phyloP scores from a whole-genome alignment of 2,113 vertebrate species.

The Electrona antarctica region DNA sequence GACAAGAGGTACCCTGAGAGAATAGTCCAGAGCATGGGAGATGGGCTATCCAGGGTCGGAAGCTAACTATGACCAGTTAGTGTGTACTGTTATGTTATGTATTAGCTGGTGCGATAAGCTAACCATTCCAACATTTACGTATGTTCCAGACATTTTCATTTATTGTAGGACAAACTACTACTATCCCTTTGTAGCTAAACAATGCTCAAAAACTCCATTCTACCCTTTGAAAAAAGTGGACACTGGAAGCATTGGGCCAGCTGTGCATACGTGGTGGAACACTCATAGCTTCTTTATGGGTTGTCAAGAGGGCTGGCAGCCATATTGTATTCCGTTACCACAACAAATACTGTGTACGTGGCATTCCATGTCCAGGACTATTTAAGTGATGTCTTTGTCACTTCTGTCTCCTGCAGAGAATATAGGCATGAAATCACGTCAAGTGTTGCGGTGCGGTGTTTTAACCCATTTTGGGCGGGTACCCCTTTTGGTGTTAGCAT shows the following conservation, averaged over 20 bases:
- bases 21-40: too few relatives aligned
- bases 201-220: conserved; percentile 5
- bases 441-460: not conserved
- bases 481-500: too few relatives aligned
- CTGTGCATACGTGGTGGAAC: conserved; percentile 56
- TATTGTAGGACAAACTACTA: too few relatives aligned
- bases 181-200: not conserved
- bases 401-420: conserved; percentile 10
- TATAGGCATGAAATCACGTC: not conserved
- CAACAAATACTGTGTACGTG: conserved; percentile 55
- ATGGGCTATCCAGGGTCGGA: too few relatives aligned
- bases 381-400: conserved; percentile 51
- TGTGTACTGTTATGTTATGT: too few relatives aligned
- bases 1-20: too few relatives aligned
- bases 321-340: conserved; percentile 61
- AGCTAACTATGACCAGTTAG: too few relatives aligned
- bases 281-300: conserved; percentile 43
- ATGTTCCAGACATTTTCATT: too few relatives aligned
- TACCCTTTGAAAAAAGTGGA: conserved; percentile 30
- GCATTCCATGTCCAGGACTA: conserved; percentile 22
- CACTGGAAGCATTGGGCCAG: conserved; percentile 41
- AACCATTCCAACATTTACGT: too few relatives aligned
- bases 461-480: too few relatives aligned
- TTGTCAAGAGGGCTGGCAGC: conserved; percentile 62
- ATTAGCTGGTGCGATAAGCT: too few relatives aligned